A percentile compares a stretch with the other conserved stretches of the same genome.
These are phyloP conservation scores for Furcula furcula DNA, from an alignment of 2,888 invertebrate genomes.

Conservation along the genomic window DNA sequence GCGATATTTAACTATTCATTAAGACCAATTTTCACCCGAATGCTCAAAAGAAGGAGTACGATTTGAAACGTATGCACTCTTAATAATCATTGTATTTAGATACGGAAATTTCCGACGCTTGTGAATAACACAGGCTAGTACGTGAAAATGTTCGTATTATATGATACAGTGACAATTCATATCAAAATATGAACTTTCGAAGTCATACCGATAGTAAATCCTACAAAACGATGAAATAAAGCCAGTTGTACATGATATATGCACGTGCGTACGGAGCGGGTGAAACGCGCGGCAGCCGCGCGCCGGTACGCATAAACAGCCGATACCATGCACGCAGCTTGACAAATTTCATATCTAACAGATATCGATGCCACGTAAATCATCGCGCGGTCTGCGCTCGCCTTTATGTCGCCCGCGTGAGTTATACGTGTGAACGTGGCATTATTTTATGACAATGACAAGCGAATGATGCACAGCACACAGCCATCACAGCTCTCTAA, in stretches of 20 bases:
- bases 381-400: constrained; percentile 49
- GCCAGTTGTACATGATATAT: not conserved
- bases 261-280: constrained; percentile 2
- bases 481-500: too few species aligned
- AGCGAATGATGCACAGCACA: constrained; percentile 30
- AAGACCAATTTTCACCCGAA: too few species aligned
- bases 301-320: constrained; percentile 67
- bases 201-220: too few species aligned
- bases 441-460: constrained; percentile 42
- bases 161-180: too few species aligned
- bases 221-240: not conserved
- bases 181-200: too few species aligned
- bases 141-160: too few species aligned
- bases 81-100: too few species aligned
- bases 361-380: constrained; percentile 73
- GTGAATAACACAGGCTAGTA: too few species aligned
- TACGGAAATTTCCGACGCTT: too few species aligned
- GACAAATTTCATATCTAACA: constrained; percentile 76
- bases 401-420: constrained; percentile 41
- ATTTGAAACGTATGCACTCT: too few species aligned
- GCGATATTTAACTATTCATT: too few species aligned
- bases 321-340: constrained; percentile 46
- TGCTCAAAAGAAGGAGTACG: too few species aligned
- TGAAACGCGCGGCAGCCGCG: constrained; percentile 14
- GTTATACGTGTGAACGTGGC: constrained; percentile 50